phyloP scores from a whole-genome alignment of 2,888 invertebrate species.

The Drosophila kuntzei region DNA sequence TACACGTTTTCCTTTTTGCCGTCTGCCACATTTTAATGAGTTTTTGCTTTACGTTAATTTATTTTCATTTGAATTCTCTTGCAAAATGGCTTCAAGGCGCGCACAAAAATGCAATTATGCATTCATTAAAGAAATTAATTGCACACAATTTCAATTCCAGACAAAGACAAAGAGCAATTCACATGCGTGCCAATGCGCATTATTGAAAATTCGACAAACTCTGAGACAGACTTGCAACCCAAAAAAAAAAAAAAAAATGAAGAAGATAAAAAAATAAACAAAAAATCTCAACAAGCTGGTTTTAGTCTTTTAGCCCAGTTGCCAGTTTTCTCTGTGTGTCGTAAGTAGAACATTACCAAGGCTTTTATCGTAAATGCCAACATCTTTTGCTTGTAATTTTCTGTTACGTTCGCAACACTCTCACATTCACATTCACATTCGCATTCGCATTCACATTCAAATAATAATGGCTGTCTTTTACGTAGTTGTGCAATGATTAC shows the following conservation, averaged over 20 bases:
- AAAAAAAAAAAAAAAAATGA: slow-evolving; percentile 8
- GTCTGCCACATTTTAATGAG: slow-evolving; percentile 76
- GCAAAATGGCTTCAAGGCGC: slow-evolving; percentile 77
- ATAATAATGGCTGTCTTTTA: slow-evolving; percentile 80
- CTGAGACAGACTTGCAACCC: slow-evolving; percentile 43
- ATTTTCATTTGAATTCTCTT: slow-evolving; percentile 80
- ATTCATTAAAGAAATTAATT: slow-evolving; percentile 82
- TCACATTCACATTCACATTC: slow-evolving; percentile 45
- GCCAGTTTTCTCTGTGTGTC: too few relatives aligned
- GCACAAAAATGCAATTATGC: slow-evolving; percentile 82
- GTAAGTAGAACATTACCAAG: slow-evolving; percentile 81
- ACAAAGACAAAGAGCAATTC: slow-evolving; percentile 50
- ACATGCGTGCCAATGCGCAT: slow-evolving; percentile 61
- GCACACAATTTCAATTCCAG: slow-evolving; percentile 70
- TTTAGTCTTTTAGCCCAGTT: slow-evolving; percentile 2
- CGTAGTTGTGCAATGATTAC: slow-evolving; percentile 79
- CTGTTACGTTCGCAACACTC: slow-evolving; percentile 76
- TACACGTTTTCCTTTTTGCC: slow-evolving; percentile 53
- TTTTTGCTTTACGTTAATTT: slow-evolving; percentile 82
- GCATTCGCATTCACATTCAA: slow-evolving; percentile 77
- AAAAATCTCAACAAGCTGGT: slow-evolving; percentile 48
- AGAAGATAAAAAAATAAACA: slow-evolving; percentile 13
- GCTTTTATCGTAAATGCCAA: slow-evolving; percentile 81
- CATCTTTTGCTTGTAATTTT: slow-evolving; percentile 82
- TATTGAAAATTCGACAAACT: slow-evolving; percentile 69